These are phyloP conservation scores for Reticulitermes lucifugus DNA, from an alignment of 2,888 invertebrate genomes.

Conservation along the genomic window DNA sequence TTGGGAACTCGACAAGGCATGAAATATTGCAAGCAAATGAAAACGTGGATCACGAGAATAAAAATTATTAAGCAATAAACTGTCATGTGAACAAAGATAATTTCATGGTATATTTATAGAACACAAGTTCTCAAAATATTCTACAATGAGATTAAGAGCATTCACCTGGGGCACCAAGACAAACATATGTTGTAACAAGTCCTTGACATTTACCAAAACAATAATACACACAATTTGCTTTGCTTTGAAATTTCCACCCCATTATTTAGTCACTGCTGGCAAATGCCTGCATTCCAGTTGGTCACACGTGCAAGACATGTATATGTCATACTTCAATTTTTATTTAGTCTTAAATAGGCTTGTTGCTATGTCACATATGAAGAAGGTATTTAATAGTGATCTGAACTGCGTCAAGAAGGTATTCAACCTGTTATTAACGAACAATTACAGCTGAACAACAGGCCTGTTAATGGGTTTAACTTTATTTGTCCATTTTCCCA, in stretches of 20 bases:
- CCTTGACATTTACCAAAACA: constrained; percentile 12
- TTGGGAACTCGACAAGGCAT: constrained; percentile 20
- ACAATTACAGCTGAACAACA: constrained; percentile 5
- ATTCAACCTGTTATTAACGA: neutral
- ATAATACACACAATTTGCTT: constrained; percentile 13
- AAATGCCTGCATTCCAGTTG: constrained; percentile 3
- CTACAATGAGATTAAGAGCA: constrained; percentile 28
- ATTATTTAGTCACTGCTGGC: constrained; percentile 14
- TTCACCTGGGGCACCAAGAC: constrained; percentile 8
- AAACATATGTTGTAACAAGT: neutral
- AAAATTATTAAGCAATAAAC: constrained; percentile 14
- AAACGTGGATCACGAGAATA: neutral
- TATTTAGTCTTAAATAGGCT: neutral
- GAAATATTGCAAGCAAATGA: constrained; percentile 30
- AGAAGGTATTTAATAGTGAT: neutral
- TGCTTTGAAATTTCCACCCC: constrained; percentile 13
- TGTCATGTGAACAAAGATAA: constrained; percentile 7
- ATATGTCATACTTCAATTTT: neutral
- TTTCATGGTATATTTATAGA: constrained; percentile 8
- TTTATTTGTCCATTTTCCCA: constrained; percentile 26
- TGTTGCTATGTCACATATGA: constrained; percentile 5
- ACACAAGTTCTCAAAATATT: constrained; percentile 28
- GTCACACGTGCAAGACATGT: constrained; percentile 4
- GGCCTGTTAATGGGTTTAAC: constrained; percentile 25
- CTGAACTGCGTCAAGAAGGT: neutral